Conservation (phyloP, 2,797 vertebrate species). For the Philypnodon macrostomus region DNA sequence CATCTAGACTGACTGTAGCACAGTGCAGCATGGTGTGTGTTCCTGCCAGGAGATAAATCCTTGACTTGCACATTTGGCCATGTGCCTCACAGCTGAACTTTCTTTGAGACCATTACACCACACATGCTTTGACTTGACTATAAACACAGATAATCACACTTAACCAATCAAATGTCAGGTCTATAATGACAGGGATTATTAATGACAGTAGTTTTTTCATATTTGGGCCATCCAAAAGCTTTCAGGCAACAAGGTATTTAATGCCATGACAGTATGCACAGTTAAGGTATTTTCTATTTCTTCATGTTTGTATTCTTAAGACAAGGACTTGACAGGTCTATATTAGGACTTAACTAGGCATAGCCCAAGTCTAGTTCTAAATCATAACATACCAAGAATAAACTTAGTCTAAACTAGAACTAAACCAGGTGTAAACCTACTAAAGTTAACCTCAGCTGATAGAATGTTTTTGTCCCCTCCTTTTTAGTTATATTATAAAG, state of each 20-base stretch:
- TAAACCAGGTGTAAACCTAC: no score
- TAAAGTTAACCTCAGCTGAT: no score
- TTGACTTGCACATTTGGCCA: slow-evolving; percentile 15
- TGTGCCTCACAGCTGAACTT: slow-evolving; percentile 9
- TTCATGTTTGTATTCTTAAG: not conserved
- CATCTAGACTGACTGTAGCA: slow-evolving; percentile 37
- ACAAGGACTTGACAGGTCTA: no score
- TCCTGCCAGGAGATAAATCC: slow-evolving; percentile 18
- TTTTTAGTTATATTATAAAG: no score
- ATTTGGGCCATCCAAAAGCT: not conserved
- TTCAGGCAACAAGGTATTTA: no score
- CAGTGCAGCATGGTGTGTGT: slow-evolving; percentile 17
- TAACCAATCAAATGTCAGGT: not conserved
- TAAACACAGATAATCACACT: slow-evolving; percentile 24
- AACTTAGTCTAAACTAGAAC: no score
- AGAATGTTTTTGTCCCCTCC: no score
- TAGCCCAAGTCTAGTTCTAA: no score
- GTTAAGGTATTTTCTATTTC: no score
- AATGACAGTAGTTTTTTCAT: not conserved
- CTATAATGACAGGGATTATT: slow-evolving; percentile 3
- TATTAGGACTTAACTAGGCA: no score
- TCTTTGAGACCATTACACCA: slow-evolving; percentile 11
- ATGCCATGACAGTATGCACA: no score
- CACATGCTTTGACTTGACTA: slow-evolving; percentile 34
- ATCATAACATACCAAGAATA: no score